These are phyloP conservation scores for Pseudonaja textilis DNA, from an alignment of 2,113 vertebrate species.

Conservation along the genomic window DNA sequence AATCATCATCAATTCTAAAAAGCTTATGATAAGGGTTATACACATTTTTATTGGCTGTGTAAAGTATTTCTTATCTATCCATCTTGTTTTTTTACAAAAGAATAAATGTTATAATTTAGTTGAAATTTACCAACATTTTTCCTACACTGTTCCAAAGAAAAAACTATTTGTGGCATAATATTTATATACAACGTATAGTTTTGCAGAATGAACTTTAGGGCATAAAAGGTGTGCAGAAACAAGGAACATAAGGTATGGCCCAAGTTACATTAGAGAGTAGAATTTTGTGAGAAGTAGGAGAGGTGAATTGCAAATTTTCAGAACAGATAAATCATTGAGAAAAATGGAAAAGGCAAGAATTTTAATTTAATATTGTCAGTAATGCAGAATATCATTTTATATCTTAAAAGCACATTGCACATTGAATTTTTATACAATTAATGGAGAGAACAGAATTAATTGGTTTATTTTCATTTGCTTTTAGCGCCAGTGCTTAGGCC, in stretches of 20 bases:
- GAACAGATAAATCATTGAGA: not conserved
- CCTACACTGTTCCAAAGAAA: not conserved
- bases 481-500: constrained; percentile 88
- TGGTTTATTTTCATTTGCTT: not conserved
- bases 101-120: not conserved
- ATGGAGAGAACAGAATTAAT: not conserved
- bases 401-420: not conserved
- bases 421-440: not conserved
- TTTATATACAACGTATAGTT: not conserved
- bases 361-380: not conserved
- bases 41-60: not conserved
- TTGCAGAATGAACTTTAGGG: not conserved
- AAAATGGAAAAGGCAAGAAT: not conserved
- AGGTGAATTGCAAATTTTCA: not conserved
- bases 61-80: not conserved
- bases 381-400: not conserved
- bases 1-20: not conserved
- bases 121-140: not conserved
- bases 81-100: not conserved
- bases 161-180: not conserved
- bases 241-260: not conserved
- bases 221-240: not conserved
- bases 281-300: not conserved
- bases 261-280: not conserved
- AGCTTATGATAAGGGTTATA: not conserved